These are phyloP conservation scores for Trachelipus rathkii DNA, from an alignment of 1,140 invertebrate genomes.

Conservation along the genomic window DNA sequence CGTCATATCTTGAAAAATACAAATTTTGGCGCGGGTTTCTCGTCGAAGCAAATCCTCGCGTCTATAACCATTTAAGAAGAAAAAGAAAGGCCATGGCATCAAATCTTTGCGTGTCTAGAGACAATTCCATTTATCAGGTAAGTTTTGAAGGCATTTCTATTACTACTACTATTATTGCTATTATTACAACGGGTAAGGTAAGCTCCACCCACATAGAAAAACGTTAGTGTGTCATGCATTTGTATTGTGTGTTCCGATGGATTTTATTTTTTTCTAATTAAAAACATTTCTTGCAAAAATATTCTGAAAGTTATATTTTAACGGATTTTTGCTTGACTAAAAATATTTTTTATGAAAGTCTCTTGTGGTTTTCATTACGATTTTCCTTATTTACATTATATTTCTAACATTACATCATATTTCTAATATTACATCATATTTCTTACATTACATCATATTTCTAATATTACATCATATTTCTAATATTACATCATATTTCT, in stretches of 20 bases:
- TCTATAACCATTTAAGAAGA: background rate
- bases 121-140: slow-evolving; percentile 4
- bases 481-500: too few species aligned
- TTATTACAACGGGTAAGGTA: background rate
- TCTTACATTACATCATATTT: too few species aligned
- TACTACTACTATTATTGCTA: background rate
- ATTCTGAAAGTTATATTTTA: too few species aligned
- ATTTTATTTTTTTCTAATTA: too few species aligned
- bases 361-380: background rate
- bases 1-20: slow-evolving; percentile 3
- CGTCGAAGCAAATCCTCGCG: slow-evolving; percentile 7
- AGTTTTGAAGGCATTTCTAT: background rate
- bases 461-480: too few species aligned
- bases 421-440: too few species aligned
- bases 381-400: background rate
- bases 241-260: too few species aligned
- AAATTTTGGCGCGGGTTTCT: slow-evolving; percentile 17
- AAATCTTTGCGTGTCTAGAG: slow-evolving; percentile 20
- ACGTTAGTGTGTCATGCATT: too few species aligned
- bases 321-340: too few species aligned
- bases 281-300: too few species aligned
- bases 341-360: background rate
- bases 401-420: background rate
- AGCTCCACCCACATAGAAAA: background rate
- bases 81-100: slow-evolving; percentile 12